phyloP scores from a whole-genome alignment of 2,113 vertebrate species.

The Corapipo altera region DNA sequence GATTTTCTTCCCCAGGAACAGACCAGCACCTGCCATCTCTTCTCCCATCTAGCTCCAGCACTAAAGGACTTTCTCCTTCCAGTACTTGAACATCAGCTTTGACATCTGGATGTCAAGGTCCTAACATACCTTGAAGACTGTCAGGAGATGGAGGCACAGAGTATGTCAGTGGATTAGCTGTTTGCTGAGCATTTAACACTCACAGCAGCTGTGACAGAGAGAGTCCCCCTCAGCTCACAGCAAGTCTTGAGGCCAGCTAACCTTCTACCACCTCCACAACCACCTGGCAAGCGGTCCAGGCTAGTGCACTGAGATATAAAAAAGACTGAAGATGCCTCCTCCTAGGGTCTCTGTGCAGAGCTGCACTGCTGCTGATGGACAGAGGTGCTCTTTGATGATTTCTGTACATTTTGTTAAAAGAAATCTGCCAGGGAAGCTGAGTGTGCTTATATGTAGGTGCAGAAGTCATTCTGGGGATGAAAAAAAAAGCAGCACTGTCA shows the following conservation, averaged over 20 bases:
- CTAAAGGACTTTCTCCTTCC: neutral
- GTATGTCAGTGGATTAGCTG: neutral
- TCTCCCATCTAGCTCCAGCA: neutral
- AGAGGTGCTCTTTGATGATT: neutral
- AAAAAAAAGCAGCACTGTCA: neutral
- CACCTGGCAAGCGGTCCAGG: neutral
- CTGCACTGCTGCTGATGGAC: neutral
- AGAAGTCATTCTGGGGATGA: neutral
- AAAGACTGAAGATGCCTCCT: neutral
- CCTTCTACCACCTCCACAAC: fast-evolving
- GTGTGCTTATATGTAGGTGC: fast-evolving
- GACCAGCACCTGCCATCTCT: fast-evolving
- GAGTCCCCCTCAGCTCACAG: neutral
- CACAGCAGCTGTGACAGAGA: neutral
- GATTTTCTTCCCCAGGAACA: neutral
- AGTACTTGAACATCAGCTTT: neutral
- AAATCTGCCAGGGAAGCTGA: neutral
- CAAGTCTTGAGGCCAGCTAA: neutral
- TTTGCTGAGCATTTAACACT: neutral
- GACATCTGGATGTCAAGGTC: neutral
- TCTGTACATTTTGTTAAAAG: neutral
- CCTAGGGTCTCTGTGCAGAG: neutral
- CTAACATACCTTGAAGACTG: neutral
- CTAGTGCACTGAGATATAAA: neutral
- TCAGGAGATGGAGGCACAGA: neutral